Percentiles rank a stretch among this genome's conserved stretches.
phyloP scores from a whole-genome alignment of 2,797 vertebrate species.

The Pampus argenteus region DNA sequence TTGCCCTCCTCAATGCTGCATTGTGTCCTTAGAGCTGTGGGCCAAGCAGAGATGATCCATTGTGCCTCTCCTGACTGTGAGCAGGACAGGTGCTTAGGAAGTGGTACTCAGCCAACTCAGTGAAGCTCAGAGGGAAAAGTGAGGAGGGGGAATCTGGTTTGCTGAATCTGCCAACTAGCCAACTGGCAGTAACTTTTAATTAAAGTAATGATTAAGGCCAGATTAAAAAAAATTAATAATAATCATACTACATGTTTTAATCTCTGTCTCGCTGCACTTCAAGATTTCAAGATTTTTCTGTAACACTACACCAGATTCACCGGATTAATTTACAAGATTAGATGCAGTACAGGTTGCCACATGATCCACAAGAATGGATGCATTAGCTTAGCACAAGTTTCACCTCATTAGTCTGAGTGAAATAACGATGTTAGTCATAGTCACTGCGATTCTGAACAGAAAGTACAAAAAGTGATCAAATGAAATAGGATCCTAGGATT shows the following conservation, averaged over 20 bases:
- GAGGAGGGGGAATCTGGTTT: slow-evolving; percentile 26
- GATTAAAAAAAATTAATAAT: too few species aligned
- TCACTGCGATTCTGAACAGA: slow-evolving; percentile 1
- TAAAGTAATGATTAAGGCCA: slow-evolving; percentile 34
- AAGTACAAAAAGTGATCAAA: background rate
- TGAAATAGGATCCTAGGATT: background rate
- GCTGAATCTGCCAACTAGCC: slow-evolving; percentile 39
- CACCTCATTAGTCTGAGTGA: slow-evolving; percentile 17
- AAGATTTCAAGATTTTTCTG: slow-evolving; percentile 1
- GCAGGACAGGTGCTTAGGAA: slow-evolving; percentile 69
- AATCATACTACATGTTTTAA: slow-evolving; percentile 16
- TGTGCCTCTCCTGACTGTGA: slow-evolving; percentile 43
- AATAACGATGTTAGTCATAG: slow-evolving; percentile 1
- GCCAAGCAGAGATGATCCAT: slow-evolving; percentile 37
- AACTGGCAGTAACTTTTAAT: slow-evolving; percentile 46
- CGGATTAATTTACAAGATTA: background rate
- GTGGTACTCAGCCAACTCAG: slow-evolving; percentile 46
- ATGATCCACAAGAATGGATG: slow-evolving; percentile 10
- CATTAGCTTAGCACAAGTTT: background rate
- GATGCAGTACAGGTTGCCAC: slow-evolving; percentile 7
- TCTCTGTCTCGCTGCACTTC: slow-evolving; percentile 4
- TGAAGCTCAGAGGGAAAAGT: slow-evolving; percentile 35
- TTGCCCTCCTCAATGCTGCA: background rate
- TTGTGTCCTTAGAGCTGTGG: slow-evolving; percentile 2
- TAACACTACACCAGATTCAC: background rate